Evolutionary conservation across 2,113 vertebrate species (phyloP).

Genomic region (Alligator mississippiensis): DNA sequence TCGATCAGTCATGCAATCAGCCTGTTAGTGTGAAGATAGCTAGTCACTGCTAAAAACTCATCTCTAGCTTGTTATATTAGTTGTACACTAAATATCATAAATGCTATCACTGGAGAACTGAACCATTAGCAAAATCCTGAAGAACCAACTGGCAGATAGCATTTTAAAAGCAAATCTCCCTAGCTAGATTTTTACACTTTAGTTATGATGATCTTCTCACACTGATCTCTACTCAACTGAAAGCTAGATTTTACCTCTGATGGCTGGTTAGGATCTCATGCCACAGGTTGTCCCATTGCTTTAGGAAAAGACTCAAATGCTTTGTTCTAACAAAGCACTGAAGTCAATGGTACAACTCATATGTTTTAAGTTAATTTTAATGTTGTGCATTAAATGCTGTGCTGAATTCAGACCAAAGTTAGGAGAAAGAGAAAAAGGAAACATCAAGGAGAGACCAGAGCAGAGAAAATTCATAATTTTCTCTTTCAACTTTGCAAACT

Average conservation of each 20-base stretch:
- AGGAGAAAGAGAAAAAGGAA: not conserved
- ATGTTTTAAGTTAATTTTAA: not conserved
- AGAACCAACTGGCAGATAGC: not conserved
- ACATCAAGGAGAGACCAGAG: not conserved
- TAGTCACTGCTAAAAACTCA: not conserved
- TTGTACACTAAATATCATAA: not conserved
- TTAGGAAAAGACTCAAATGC: not conserved
- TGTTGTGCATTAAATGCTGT: not conserved
- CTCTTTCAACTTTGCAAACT: not conserved
- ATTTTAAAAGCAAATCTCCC: not conserved
- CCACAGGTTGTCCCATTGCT: not conserved
- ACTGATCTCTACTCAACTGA: not conserved
- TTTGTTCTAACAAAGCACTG: not conserved
- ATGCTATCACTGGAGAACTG: not conserved
- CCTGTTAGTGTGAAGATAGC: accelerated
- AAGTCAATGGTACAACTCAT: not conserved
- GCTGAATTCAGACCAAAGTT: not conserved
- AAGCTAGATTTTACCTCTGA: not conserved
- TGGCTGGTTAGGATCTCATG: not conserved
- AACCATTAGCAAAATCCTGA: not conserved
- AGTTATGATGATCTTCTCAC: not conserved
- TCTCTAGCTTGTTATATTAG: not conserved
- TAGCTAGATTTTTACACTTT: not conserved
- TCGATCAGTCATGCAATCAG: not conserved
- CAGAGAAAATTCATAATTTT: not conserved